Evolutionary conservation across 1,140 invertebrate genomes (phyloP).

Genomic region (Zaprionus ghesquierei): DNA sequence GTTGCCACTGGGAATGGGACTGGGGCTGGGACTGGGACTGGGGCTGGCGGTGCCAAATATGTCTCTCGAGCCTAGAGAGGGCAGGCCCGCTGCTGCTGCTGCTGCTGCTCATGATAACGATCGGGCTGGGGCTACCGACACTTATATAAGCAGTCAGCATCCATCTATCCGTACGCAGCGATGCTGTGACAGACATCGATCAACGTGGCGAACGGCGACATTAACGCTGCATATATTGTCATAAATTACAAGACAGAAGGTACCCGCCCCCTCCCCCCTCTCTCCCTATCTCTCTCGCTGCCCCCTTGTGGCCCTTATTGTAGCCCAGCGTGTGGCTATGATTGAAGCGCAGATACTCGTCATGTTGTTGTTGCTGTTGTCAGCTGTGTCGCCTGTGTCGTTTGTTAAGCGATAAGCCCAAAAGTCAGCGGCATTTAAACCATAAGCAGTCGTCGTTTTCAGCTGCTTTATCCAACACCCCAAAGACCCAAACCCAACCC

Average conservation of each 20-base stretch:
- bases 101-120: slow-evolving; percentile 56
- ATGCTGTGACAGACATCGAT: slow-evolving; percentile 74
- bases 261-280: not conserved
- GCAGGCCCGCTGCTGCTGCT: not conserved
- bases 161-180: slow-evolving; percentile 22
- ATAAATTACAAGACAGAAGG: slow-evolving; percentile 73
- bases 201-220: slow-evolving; percentile 71
- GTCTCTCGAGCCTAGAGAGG: slow-evolving; percentile 35
- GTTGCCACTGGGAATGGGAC: not conserved
- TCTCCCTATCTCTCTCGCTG: not conserved
- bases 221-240: slow-evolving; percentile 82
- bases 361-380: slow-evolving; percentile 20
- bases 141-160: slow-evolving; percentile 76
- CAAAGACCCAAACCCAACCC: slow-evolving; percentile 43
- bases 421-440: slow-evolving; percentile 75
- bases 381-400: slow-evolving; percentile 42
- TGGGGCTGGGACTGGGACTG: not conserved
- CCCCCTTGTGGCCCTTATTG: slow-evolving; percentile 44
- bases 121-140: slow-evolving; percentile 40
- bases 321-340: slow-evolving; percentile 41
- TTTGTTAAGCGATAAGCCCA: slow-evolving; percentile 52
- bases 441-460: slow-evolving; percentile 50
- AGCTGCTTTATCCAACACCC: slow-evolving; percentile 54
- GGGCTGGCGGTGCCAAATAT: slow-evolving; percentile 71
- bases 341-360: slow-evolving; percentile 18